Evolutionary conservation across 2,113 vertebrate species (phyloP).

Genomic region (Mugil cephalus): DNA sequence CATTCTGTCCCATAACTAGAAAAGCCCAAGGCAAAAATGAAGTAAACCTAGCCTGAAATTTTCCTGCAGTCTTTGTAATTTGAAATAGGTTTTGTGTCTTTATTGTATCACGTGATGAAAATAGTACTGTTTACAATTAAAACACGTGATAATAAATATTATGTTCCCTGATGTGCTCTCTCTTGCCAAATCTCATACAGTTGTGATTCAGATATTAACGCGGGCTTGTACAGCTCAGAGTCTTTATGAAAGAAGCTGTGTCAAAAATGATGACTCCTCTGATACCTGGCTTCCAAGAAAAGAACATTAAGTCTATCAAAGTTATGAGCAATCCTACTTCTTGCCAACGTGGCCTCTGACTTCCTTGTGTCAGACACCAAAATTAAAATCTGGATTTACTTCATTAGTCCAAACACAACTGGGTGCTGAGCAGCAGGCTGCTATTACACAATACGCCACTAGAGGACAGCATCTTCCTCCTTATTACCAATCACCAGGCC

Average conservation of each 20-base stretch:
- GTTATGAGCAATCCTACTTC: slow-evolving; percentile 15
- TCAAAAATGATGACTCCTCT: slow-evolving; percentile 4
- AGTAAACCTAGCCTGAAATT: no score
- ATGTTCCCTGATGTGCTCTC: no score
- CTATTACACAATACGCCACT: slow-evolving; percentile 57
- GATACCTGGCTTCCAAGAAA: background rate
- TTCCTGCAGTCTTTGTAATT: no score
- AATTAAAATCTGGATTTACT: slow-evolving; percentile 5
- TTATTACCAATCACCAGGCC: slow-evolving; percentile 16
- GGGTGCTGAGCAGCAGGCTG: slow-evolving; percentile 18
- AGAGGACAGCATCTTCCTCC: slow-evolving; percentile 75
- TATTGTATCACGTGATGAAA: no score
- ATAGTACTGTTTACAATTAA: no score
- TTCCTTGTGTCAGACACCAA: background rate
- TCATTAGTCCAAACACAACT: slow-evolving; percentile 2
- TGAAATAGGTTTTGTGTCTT: no score
- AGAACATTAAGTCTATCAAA: background rate
- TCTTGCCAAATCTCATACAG: no score
- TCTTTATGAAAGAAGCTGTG: background rate
- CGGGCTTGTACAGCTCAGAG: background rate
- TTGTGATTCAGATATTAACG: no score
- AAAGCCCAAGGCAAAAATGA: no score
- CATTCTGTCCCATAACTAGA: no score
- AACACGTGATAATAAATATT: no score
- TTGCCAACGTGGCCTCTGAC: slow-evolving; percentile 1